Evolutionary conservation across 1,140 invertebrate species (phyloP).

Genomic region (Drosophila cardini): DNA sequence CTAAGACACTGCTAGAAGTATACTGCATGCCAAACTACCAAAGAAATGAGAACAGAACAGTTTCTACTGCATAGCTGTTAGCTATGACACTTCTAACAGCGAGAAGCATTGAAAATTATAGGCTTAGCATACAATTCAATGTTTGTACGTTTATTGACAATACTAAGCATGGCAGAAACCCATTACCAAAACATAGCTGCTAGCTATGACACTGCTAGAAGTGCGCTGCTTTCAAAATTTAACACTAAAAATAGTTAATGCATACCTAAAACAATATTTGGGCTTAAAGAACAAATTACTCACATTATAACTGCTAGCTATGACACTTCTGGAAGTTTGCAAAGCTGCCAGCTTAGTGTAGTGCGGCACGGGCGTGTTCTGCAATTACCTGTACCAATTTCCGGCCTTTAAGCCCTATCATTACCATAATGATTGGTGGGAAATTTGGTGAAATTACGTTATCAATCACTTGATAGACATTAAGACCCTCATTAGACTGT

Average conservation of each 20-base stretch:
- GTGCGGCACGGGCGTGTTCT: too few relatives aligned
- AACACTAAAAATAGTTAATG: not conserved
- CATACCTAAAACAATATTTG: too few relatives aligned
- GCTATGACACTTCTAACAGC: not conserved
- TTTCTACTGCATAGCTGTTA: not conserved
- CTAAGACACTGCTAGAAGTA: not conserved
- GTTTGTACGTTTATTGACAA: too few relatives aligned
- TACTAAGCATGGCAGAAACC: too few relatives aligned
- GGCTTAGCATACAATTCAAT: too few relatives aligned
- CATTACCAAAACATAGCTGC: not conserved
- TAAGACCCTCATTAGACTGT: conserved; percentile 13
- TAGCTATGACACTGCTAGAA: not conserved
- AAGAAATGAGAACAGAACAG: not conserved
- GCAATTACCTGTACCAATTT: conserved; percentile 10
- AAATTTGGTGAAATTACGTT: conserved; percentile 1
- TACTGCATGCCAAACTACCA: too few relatives aligned
- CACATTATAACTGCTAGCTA: too few relatives aligned
- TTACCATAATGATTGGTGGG: not conserved
- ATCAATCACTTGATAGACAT: conserved; percentile 12
- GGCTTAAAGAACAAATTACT: too few relatives aligned
- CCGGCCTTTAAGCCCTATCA: conserved; percentile 3
- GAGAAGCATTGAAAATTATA: not conserved
- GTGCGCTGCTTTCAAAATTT: not conserved
- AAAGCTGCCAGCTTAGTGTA: too few relatives aligned
- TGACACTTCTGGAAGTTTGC: too few relatives aligned